Conservation (phyloP, 64 coral and sea anemone species). For the Stichodactyla mertensii region DNA sequence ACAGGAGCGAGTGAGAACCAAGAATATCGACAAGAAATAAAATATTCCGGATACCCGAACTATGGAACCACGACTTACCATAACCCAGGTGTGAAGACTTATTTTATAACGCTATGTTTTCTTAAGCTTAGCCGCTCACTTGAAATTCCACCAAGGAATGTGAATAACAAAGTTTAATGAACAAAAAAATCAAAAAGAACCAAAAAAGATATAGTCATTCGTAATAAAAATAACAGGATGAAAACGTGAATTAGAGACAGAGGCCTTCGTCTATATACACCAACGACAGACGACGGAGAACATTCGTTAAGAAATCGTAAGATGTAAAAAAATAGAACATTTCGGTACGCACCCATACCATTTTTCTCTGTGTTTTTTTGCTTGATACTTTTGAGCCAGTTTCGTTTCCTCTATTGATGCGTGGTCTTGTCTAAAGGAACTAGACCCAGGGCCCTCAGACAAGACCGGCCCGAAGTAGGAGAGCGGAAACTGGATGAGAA, state of each 20-base stretch:
- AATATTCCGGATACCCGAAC: no score
- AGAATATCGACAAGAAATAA: no score
- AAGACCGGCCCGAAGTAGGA: background rate
- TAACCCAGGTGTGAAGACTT: no score
- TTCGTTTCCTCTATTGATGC: background rate
- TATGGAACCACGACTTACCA: no score
- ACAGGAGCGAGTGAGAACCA: no score
- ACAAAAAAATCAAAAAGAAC: background rate
- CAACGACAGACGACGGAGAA: background rate
- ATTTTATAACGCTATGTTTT: no score
- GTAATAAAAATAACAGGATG: background rate
- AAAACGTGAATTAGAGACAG: background rate
- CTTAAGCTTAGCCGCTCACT: no score
- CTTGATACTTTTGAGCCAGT: background rate
- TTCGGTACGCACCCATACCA: background rate
- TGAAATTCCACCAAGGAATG: background rate
- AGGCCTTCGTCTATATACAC: background rate
- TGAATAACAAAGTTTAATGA: background rate
- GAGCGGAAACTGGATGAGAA: background rate
- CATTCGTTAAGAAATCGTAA: background rate
- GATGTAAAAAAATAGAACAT: constrained; percentile 25
- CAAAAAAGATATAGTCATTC: background rate
- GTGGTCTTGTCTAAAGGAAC: background rate
- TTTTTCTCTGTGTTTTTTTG: background rate
- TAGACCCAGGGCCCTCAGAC: background rate